These are phyloP conservation scores for Platyura marginata DNA, from an alignment of 1,140 invertebrate genomes.

Conservation along the genomic window DNA sequence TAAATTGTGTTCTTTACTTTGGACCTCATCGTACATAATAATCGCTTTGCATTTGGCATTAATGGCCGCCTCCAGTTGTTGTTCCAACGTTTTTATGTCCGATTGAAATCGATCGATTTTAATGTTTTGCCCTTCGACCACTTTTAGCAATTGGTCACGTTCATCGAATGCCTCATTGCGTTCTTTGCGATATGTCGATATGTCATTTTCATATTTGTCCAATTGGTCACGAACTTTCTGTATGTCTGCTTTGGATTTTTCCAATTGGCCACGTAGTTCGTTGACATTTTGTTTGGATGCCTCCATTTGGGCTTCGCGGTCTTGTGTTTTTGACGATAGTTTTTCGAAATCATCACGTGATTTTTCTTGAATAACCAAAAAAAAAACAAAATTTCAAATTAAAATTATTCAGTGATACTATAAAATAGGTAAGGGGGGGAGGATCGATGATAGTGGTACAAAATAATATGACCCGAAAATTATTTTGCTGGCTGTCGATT, in stretches of 20 bases:
- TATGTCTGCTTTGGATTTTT: constrained; percentile 36
- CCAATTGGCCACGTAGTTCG: constrained; percentile 40
- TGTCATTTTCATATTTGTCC: constrained; percentile 31
- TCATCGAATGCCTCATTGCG: constrained; percentile 47
- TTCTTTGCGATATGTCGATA: constrained; percentile 31
- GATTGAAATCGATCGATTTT: constrained; percentile 48
- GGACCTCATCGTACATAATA: constrained; percentile 56
- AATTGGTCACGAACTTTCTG: constrained; percentile 38
- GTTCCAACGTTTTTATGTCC: constrained; percentile 38
- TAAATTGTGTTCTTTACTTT: constrained; percentile 54
- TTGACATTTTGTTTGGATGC: constrained; percentile 36
- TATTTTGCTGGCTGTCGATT: not conserved
- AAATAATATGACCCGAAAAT: constrained; percentile 3
- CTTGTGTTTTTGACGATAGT: constrained; percentile 37
- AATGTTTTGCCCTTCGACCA: constrained; percentile 43
- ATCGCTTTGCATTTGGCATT: constrained; percentile 67
- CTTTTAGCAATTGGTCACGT: constrained; percentile 43
- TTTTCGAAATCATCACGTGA: no score
- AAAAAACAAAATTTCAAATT: no score
- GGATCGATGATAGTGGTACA: constrained; percentile 4
- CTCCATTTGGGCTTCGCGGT: constrained; percentile 38
- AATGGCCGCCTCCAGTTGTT: constrained; percentile 47
- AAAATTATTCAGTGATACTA: constrained; percentile 8
- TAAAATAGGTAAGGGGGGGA: constrained; percentile 3
- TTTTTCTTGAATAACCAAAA: constrained; percentile 35